phyloP scores from a whole-genome alignment of 2,797 vertebrate species.

The Miichthys miiuy region DNA sequence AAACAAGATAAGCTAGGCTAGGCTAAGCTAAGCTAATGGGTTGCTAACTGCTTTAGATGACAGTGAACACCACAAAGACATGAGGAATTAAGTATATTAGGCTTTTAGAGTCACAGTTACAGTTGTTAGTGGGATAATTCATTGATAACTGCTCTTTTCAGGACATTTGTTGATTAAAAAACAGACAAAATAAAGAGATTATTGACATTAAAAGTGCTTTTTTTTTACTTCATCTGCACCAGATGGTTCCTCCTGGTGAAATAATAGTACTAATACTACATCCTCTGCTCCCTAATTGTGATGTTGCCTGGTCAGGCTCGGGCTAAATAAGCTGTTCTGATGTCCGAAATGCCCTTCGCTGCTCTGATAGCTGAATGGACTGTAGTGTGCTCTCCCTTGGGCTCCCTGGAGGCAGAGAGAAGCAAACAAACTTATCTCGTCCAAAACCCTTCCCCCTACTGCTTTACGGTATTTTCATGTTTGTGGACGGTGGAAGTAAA shows the following conservation, averaged over 20 bases:
- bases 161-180: neutral
- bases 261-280: neutral
- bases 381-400: conserved; percentile 20
- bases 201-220: neutral
- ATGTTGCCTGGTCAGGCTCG: conserved; percentile 3
- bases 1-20: too few species aligned
- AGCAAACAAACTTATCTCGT: conserved; percentile 60
- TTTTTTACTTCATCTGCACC: neutral
- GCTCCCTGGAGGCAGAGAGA: conserved; percentile 41
- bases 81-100: neutral
- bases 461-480: conserved; percentile 41
- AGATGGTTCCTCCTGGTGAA: neutral
- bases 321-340: conserved; percentile 43
- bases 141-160: neutral
- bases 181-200: neutral
- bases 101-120: neutral
- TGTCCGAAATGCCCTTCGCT: conserved; percentile 53
- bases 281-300: conserved; percentile 3
- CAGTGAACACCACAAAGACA: neutral
- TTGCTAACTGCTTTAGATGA: neutral
- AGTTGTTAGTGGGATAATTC: neutral
- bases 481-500: conserved; percentile 40
- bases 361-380: conserved; percentile 55
- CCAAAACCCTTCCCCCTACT: conserved; percentile 7
- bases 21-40: too few species aligned